phyloP scores from a whole-genome alignment of 2,888 invertebrate genomes.

The Latheticus oryzae region DNA sequence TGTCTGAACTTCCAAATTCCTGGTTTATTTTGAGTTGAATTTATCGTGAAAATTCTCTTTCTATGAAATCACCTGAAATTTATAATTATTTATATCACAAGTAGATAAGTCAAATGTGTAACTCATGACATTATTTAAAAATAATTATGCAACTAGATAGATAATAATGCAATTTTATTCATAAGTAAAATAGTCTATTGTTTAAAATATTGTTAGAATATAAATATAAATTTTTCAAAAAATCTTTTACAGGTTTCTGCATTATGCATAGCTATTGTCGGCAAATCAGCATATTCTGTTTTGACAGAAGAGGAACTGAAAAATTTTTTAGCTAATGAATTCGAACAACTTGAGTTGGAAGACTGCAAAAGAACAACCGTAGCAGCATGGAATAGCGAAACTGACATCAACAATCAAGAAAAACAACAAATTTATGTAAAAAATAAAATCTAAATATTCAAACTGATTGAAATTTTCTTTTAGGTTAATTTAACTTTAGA shows the following conservation, averaged over 20 bases:
- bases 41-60: too few relatives aligned
- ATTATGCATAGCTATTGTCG: neutral
- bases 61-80: too few relatives aligned
- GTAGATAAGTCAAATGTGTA: too few relatives aligned
- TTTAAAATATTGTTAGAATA: neutral
- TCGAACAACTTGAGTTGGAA: conserved; percentile 53
- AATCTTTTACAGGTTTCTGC: too few relatives aligned
- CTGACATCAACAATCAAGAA: conserved; percentile 58
- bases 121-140: too few relatives aligned
- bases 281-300: conserved; percentile 2
- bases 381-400: conserved; percentile 62
- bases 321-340: conserved; percentile 51
- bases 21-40: too few relatives aligned
- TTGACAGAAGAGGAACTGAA: conserved; percentile 45
- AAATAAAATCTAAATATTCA: conserved; percentile 4
- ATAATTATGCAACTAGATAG: too few relatives aligned
- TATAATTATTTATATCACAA: too few relatives aligned
- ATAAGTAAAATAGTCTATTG: too few relatives aligned
- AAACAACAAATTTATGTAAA: conserved; percentile 51
- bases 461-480: too few relatives aligned
- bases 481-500: conserved; percentile 55
- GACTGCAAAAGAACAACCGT: conserved; percentile 59
- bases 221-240: neutral
- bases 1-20: too few relatives aligned
- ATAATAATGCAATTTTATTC: too few relatives aligned